phyloP scores from a whole-genome alignment of 1,140 invertebrate species.

The Ctenoplectra terminalis region DNA sequence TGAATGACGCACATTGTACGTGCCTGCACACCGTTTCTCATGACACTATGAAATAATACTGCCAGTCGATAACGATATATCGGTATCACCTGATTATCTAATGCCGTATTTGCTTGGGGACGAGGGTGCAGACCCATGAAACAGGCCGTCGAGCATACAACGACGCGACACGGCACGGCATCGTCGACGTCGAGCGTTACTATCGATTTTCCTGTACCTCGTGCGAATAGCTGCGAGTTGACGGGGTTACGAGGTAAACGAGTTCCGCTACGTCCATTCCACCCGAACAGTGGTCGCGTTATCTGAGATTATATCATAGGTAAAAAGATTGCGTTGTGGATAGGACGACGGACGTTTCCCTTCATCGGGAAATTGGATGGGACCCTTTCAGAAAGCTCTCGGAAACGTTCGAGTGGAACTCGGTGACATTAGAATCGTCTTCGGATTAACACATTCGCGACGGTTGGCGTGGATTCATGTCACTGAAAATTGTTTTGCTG shows the following conservation, averaged over 20 bases:
- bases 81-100: constrained; percentile 46
- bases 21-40: constrained; percentile 5
- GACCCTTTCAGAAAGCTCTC: constrained; percentile 41
- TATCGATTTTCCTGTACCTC: constrained; percentile 44
- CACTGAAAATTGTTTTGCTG: no score
- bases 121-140: constrained; percentile 12
- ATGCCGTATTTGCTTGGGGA: constrained; percentile 18
- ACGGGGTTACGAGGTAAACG: constrained; percentile 58
- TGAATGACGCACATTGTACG: constrained; percentile 15
- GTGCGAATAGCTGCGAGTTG: constrained; percentile 35
- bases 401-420: constrained; percentile 7
- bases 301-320: constrained; percentile 59
- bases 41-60: constrained; percentile 21
- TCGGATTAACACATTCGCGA: no score
- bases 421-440: no score
- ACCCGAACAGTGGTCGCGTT: constrained; percentile 15
- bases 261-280: constrained; percentile 36
- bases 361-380: constrained; percentile 55
- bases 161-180: background rate
- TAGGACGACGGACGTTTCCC: constrained; percentile 33
- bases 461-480: no score
- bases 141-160: background rate
- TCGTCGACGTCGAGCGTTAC: background rate
- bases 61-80: constrained; percentile 26
- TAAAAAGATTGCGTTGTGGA: constrained; percentile 59